Percentiles rank a stretch among this genome's conserved stretches.
These are phyloP conservation scores for Pyrgilauda ruficollis DNA, from an alignment of 2,113 vertebrate species.

Conservation along the genomic window DNA sequence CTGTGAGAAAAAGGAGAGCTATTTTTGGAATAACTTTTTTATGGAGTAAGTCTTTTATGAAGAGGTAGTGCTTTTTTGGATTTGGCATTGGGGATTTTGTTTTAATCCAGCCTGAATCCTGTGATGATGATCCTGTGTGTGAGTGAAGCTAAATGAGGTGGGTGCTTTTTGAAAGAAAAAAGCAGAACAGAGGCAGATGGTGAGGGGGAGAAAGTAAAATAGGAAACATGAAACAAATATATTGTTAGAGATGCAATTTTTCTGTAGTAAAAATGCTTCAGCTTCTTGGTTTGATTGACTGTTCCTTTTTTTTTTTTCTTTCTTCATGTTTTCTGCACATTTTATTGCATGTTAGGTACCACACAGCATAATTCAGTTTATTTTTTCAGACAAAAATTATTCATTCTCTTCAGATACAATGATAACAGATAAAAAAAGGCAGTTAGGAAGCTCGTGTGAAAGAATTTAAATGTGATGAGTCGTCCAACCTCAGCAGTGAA, in stretches of 20 bases:
- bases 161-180: not conserved
- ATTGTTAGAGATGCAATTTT: not conserved
- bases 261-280: not conserved
- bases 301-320: not conserved
- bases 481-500: not conserved
- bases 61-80: not conserved
- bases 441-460: not conserved
- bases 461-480: not conserved
- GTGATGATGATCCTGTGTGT: not conserved
- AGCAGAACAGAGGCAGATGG: not conserved
- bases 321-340: not conserved
- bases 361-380: not conserved
- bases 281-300: not conserved
- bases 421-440: not conserved
- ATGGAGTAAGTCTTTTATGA: not conserved
- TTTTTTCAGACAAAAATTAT: not conserved
- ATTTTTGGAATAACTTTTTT: not conserved
- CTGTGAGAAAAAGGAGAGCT: not conserved
- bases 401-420: not conserved
- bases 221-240: not conserved
- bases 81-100: not conserved
- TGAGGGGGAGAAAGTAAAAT: conserved; percentile 17
- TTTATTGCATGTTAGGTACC: not conserved
- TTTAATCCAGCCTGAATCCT: not conserved
- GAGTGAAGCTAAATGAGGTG: not conserved